phyloP scores from a whole-genome alignment of 2,888 invertebrate genomes.

The Megastigmus dorsalis region DNA sequence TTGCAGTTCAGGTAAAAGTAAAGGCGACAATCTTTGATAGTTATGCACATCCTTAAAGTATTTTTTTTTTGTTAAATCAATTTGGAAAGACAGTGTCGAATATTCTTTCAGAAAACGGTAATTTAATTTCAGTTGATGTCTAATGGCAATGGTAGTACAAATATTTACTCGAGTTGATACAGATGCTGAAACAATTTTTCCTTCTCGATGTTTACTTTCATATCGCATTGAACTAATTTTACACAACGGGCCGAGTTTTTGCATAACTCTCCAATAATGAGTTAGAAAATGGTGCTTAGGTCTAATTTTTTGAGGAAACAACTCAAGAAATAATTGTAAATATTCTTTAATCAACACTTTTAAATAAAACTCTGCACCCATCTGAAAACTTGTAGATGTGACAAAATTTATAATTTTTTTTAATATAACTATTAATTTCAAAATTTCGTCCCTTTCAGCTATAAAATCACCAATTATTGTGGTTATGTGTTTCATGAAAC shows the following conservation, averaged over 20 bases:
- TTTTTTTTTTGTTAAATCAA: too few species aligned
- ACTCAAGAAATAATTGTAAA: constrained; percentile 24
- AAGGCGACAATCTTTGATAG: too few species aligned
- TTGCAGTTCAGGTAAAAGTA: too few species aligned
- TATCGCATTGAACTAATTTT: constrained; percentile 40
- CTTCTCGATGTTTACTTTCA: constrained; percentile 41
- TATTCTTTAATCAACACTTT: constrained; percentile 48
- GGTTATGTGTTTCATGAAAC: constrained; percentile 25
- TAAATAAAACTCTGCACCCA: constrained; percentile 6
- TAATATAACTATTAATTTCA: constrained; percentile 12
- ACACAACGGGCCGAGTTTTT: constrained; percentile 41
- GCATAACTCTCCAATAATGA: constrained; percentile 37
- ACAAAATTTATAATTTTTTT: constrained; percentile 35
- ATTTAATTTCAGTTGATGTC: not conserved
- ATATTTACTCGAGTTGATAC: not conserved
- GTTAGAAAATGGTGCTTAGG: constrained; percentile 51
- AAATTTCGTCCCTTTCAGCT: constrained; percentile 1
- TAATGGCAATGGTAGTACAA: not conserved
- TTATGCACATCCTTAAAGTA: too few species aligned
- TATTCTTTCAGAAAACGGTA: not conserved
- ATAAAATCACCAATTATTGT: constrained; percentile 26
- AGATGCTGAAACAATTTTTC: constrained; percentile 8
- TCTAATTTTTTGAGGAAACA: constrained; percentile 37
- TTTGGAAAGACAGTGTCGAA: not conserved
- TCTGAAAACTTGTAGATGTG: too few species aligned